Evolutionary conservation across 2,888 invertebrate genomes (phyloP).

Genomic region (Rhogogaster chlorosoma): DNA sequence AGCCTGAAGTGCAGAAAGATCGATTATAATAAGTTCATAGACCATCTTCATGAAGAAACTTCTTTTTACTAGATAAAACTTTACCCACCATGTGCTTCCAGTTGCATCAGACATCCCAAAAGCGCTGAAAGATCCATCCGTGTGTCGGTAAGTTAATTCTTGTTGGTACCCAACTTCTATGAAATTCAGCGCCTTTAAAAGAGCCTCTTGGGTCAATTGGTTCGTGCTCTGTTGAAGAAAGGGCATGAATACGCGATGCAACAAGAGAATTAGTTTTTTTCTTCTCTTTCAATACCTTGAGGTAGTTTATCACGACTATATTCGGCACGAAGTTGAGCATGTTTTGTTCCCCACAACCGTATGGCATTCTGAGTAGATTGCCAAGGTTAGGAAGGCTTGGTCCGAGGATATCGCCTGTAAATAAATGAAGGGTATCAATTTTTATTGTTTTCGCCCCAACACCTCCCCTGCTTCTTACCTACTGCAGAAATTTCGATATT

Average conservation of each 20-base stretch:
- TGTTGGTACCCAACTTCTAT: slow-evolving; percentile 95
- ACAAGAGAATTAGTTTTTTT: slow-evolving; percentile 9
- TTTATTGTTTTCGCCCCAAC: background rate
- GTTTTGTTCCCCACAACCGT: slow-evolving; percentile 96
- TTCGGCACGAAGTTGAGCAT: slow-evolving; percentile 95
- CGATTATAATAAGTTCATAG: slow-evolving; percentile 84
- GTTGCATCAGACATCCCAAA: slow-evolving; percentile 87
- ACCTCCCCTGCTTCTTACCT: slow-evolving; percentile 76
- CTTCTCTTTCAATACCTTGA: slow-evolving; percentile 80
- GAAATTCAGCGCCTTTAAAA: slow-evolving; percentile 81
- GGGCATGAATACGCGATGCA: background rate
- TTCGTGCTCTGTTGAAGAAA: slow-evolving; percentile 79
- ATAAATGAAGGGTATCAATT: background rate
- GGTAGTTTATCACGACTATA: slow-evolving; percentile 91
- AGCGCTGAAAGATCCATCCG: slow-evolving; percentile 94
- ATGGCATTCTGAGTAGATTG: slow-evolving; percentile 88
- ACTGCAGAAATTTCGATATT: slow-evolving; percentile 87
- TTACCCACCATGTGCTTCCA: slow-evolving; percentile 89
- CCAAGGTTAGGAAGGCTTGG: slow-evolving; percentile 89
- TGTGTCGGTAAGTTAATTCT: slow-evolving; percentile 91
- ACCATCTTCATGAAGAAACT: slow-evolving; percentile 83
- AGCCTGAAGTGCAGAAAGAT: slow-evolving; percentile 80
- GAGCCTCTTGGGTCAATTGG: slow-evolving; percentile 84
- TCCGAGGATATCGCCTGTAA: slow-evolving; percentile 87
- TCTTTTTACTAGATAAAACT: slow-evolving; percentile 84